phyloP scores from a whole-genome alignment of 35 echinoderm and acorn worm genomes.

The Strongylocentrotus purpuratus region DNA sequence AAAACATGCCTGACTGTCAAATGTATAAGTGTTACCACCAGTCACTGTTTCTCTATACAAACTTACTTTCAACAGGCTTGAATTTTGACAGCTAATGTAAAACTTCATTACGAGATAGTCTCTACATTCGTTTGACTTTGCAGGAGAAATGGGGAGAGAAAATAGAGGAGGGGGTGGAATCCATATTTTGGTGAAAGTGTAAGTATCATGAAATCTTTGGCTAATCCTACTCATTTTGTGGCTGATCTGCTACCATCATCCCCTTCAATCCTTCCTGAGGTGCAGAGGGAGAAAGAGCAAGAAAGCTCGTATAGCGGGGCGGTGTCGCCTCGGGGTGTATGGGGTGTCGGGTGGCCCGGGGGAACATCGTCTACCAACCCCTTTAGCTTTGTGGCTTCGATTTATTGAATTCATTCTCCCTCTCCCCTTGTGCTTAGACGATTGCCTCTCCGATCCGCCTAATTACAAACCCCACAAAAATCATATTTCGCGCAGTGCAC shows the following conservation, averaged over 20 bases:
- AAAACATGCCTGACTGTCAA: neutral
- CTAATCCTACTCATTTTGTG: constrained; percentile 22
- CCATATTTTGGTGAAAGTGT: constrained; percentile 28
- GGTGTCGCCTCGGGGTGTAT: constrained; percentile 35
- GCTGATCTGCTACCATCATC: constrained; percentile 23
- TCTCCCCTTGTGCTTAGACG: neutral
- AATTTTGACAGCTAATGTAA: constrained; percentile 30
- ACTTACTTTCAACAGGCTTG: neutral
- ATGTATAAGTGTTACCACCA: constrained; percentile 11
- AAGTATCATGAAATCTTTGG: constrained; percentile 27
- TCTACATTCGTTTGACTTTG: neutral
- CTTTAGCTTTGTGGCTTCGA: constrained; percentile 20
- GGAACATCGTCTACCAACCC: constrained; percentile 38
- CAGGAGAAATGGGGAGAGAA: neutral
- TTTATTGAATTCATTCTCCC: constrained; percentile 41
- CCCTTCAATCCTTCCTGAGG: neutral
- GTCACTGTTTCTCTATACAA: neutral
- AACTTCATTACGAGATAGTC: neutral
- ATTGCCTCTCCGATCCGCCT: constrained; percentile 6
- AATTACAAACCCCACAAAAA: constrained; percentile 35
- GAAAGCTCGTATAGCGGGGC: neutral
- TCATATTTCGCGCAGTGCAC: constrained; percentile 39
- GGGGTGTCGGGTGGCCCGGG: constrained; percentile 50
- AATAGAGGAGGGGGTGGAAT: neutral
- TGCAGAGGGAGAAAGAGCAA: neutral